Evolutionary conservation across 2,113 vertebrate genomes (phyloP), one percentile per base, ranked within the genome.

Genomic region (Natator depressus): DNA sequence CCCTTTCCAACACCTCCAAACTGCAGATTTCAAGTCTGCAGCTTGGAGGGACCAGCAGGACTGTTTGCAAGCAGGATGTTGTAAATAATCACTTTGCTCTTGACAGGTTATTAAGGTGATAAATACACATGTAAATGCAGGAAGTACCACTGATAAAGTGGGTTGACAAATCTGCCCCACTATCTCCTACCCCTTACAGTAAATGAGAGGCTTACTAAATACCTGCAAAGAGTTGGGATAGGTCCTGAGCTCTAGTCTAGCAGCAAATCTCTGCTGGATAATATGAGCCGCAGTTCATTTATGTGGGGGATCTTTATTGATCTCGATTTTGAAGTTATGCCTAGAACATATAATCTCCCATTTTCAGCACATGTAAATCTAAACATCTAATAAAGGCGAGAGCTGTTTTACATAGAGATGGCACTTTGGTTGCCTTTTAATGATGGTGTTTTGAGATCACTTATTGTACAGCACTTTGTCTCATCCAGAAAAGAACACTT

Each of bases 121-220:
- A 94, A 96, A 96, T 95, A 96, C 95, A 94, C 95, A 86, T 94
- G 95, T 96, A 96, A 94, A 94, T 88, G 95, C 90, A 90, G 95
- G 47, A 96, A 95, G 91, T 55, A 87, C 69, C 88, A 82, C 94
- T 91, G 97, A 95, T 94, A 97, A 95, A 91, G 47, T 24, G 89
- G 87, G 91, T 19, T 94, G 97, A 97, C 96, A 96, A 96, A 97
- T 95, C 84, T 91, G 94, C 94, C 91, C 69, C 5, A 87, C 87
- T 88, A 6, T 53, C 90, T 80, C 80, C 3, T 4, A 91, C 91
- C 76, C 57, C 6, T 2, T 4, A 8, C 80, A 78, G 86, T 87
- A 91, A 89, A 87, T 46, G 88, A 76, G 93, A 27, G 57, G 82
- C 93, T 94, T 72, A 1, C 47, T 10, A 4, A 11, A 1, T 2